Percentiles rank a stretch among this genome's conserved stretches.
Evolutionary conservation across 2,113 vertebrate species (phyloP).

Genomic region (Cyanoliseus patagonus): DNA sequence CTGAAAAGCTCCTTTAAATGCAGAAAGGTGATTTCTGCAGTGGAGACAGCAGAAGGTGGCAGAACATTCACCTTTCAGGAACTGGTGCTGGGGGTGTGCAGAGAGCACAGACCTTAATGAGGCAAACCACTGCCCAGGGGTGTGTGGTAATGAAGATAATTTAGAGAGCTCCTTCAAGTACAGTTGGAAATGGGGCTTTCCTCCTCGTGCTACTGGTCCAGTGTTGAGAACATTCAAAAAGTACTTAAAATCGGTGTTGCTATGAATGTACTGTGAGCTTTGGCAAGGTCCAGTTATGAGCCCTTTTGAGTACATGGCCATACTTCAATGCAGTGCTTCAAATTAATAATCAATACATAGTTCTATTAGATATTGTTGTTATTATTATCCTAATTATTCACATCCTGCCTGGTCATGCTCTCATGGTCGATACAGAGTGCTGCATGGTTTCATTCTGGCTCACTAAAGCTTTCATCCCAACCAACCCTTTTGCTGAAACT

Average conservation of each 20-base stretch:
- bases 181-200: neutral
- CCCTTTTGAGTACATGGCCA: neutral
- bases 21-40: neutral
- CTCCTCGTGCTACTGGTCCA: accelerated
- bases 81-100: neutral
- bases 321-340: neutral
- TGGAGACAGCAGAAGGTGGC: neutral
- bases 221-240: neutral
- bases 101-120: neutral
- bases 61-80: neutral
- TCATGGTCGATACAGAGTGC: neutral
- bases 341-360: neutral
- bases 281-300: neutral
- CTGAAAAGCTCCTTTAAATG: neutral
- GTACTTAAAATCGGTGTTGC: neutral
- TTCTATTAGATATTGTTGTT: neutral
- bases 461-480: neutral
- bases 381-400: neutral
- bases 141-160: no score
- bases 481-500: neutral
- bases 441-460: neutral
- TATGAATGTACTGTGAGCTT: neutral
- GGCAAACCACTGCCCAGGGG: neutral
- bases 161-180: neutral
- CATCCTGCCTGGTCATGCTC: neutral